phyloP scores from a whole-genome alignment of 2,113 vertebrate genomes.

The Rhinogobius similis region DNA sequence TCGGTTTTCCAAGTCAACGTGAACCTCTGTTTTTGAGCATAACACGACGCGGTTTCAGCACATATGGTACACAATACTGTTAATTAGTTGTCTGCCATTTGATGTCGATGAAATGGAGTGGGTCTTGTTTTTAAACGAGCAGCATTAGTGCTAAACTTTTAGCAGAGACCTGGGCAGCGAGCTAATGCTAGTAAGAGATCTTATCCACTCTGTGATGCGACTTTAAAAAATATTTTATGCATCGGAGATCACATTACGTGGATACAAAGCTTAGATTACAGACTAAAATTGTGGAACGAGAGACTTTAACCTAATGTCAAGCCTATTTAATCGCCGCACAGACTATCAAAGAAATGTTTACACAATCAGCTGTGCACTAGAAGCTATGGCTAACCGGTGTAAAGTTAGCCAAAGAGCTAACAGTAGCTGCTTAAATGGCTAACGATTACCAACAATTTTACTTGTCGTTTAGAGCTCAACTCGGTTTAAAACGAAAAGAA shows the following conservation, averaged over 20 bases:
- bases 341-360: constrained; percentile 71
- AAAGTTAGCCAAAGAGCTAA: constrained; percentile 67
- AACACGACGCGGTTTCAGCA: background rate
- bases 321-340: constrained; percentile 32
- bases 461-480: constrained; percentile 46
- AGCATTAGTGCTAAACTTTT: constrained; percentile 57
- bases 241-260: background rate
- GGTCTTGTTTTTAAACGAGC: constrained; percentile 2
- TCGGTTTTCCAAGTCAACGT: constrained; percentile 5
- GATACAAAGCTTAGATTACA: background rate
- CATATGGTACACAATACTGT: accelerated
- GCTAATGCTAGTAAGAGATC: constrained; percentile 64
- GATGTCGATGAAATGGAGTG: background rate
- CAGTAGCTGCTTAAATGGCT: constrained; percentile 51
- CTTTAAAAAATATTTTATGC: constrained; percentile 8
- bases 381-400: constrained; percentile 60
- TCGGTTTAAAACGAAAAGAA: constrained; percentile 7
- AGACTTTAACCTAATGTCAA: background rate
- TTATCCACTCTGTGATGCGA: constrained; percentile 54
- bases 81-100: background rate
- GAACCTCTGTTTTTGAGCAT: background rate
- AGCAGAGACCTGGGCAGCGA: constrained; percentile 49
- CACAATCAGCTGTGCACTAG: constrained; percentile 67
- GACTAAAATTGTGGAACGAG: accelerated
- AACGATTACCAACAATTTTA: constrained; percentile 62